Percentiles rank a stretch among this genome's conserved stretches.
Conservation (phyloP, 2,113 vertebrate genomes). For the Thalassoma bifasciatum region DNA sequence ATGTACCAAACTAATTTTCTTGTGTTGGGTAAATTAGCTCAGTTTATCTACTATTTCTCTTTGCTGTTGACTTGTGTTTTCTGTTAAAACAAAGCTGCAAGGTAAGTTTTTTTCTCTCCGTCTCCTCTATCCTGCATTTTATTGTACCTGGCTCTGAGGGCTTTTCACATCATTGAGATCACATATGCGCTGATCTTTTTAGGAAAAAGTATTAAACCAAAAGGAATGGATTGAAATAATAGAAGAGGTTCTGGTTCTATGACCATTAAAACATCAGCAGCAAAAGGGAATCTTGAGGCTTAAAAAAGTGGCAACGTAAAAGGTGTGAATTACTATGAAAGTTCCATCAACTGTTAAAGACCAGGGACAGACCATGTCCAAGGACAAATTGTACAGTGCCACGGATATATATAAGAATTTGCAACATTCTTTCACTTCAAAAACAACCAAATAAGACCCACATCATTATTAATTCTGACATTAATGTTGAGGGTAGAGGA, state of each 20-base stretch:
- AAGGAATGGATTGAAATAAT: no score
- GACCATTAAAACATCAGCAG: no score
- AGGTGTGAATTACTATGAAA: no score
- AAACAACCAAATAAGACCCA: background rate
- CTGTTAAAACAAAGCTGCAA: slow-evolving; percentile 19
- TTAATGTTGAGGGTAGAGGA: background rate
- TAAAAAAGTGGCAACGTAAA: no score
- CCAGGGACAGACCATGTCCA: background rate
- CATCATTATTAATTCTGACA: background rate
- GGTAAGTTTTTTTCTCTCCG: slow-evolving; percentile 3
- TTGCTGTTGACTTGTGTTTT: slow-evolving; percentile 11
- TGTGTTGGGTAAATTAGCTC: slow-evolving; percentile 21
- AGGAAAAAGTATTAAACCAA: background rate
- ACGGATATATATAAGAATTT: background rate
- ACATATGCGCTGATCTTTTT: background rate
- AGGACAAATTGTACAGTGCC: background rate
- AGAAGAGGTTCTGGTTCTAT: no score
- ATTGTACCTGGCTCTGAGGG: background rate
- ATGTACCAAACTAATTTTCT: slow-evolving; percentile 11
- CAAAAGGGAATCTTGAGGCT: no score
- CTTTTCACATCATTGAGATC: background rate
- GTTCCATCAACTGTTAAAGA: background rate
- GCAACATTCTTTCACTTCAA: background rate
- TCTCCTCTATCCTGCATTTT: background rate
- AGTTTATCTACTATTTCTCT: slow-evolving; percentile 15